phyloP scores from a whole-genome alignment of 1,140 invertebrate species.

The Hylaeus anthracinus region DNA sequence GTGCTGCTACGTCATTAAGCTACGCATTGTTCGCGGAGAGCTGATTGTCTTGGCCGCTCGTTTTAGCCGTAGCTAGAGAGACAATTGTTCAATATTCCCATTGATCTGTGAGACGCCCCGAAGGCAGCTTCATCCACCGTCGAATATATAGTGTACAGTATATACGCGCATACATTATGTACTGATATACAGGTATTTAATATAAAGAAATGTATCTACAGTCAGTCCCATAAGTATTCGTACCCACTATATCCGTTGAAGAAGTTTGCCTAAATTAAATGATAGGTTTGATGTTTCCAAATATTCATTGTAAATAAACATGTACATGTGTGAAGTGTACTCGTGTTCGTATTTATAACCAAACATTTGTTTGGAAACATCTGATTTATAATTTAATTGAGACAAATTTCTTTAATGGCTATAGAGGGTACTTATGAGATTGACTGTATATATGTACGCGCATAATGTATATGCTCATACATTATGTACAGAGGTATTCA shows the following conservation, averaged over 20 bases:
- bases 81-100: constrained; percentile 82
- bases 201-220: not conserved
- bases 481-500: constrained; percentile 15
- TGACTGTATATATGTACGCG: constrained; percentile 55
- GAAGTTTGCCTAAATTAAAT: too few relatives aligned
- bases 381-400: too few relatives aligned
- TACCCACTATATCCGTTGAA: too few relatives aligned
- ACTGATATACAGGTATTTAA: constrained; percentile 4
- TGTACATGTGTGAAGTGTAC: too few relatives aligned
- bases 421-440: too few relatives aligned
- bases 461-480: constrained; percentile 28
- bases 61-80: constrained; percentile 78
- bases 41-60: constrained; percentile 80
- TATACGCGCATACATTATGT: constrained; percentile 51
- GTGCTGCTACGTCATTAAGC: constrained; percentile 79
- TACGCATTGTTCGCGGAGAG: constrained; percentile 79
- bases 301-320: too few relatives aligned
- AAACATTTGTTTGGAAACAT: too few relatives aligned
- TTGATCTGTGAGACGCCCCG: constrained; percentile 79
- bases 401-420: too few relatives aligned
- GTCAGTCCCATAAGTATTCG: too few relatives aligned
- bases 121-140: constrained; percentile 66
- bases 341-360: too few relatives aligned
- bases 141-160: constrained; percentile 57
- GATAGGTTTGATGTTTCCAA: too few relatives aligned